Evolutionary conservation across 2,888 invertebrate species (phyloP), one percentile per base, ranked within the genome.

Genomic region (Agriopis leucophaearia): DNA sequence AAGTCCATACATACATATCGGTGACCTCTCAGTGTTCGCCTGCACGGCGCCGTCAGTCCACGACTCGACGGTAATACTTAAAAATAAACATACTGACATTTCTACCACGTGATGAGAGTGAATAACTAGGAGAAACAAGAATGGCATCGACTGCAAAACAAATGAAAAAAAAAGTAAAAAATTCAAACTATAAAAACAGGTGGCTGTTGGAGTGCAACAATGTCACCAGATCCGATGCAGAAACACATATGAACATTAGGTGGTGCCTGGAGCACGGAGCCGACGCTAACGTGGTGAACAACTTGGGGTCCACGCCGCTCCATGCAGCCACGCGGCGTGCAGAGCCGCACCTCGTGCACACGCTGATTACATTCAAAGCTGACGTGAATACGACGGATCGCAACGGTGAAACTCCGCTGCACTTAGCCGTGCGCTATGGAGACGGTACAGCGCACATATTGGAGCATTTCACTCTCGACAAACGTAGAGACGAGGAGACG

Each of bases 191-290:
- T n/a, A 51, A 51, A 35, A n/a, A 51, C 35, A 51, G 35, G 2
- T 51, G 51, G 51, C n/a, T 51, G n/a, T 35, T 51, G 51, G 51
- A 51, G 13, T 51, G 51, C 35, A 51, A n/a, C 35, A 8, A 35
- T 35, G 35, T n/a, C 27, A n/a, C 13, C 13, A 51, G 51, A n/a
- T 8, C 51, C 35, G 13, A 1, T 6, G 51, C 51, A 8, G 51
- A 51, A 35, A 51, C 35, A 51, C 18, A 35, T 36, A n/a, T 51
- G 35, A 13, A 51, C 8, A 8, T 51, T 3, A 51, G n/a, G 35
- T 51, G 51, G 51, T 51, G 51, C n/a, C 35, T 51, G 3, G 13
- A 51, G 35, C 51, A 51, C 35, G 51, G 51, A 35, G 51, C 51
- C n/a, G 51, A 51, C n/a, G 35, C 18, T 7, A 51, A 35, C 35